Evolutionary conservation across 2,113 vertebrate species (phyloP), one percentile per base, ranked within the genome.

Genomic region (Oreochromis niloticus): DNA sequence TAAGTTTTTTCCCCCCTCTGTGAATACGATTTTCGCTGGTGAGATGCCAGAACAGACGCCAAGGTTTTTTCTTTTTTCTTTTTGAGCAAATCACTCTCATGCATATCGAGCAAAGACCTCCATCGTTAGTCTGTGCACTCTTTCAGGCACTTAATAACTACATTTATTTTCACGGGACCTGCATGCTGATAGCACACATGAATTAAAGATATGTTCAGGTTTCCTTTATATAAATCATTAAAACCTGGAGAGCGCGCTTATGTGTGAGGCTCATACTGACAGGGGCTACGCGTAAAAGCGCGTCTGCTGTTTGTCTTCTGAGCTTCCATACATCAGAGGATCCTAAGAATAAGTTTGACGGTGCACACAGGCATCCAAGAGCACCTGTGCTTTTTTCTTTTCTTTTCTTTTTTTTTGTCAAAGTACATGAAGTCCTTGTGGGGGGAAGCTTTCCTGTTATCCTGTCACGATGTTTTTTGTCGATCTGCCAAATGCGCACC

Each of bases 401-500:
- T 19, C 32, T 66, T 66, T 66, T 66, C 9, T 22, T n/a, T 66
- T 87, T 63, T 39, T 39, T 50, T 66, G 78, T 85, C 43, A 46
- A 59, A 88, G 73, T 87, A 89, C 82, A 80, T 6, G 27, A 81
- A 84, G 88, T 87, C 88, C 61, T 81, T 89, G 87, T 68, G 85
- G 85, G 85, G 55, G 6, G 83, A 88, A 89, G 39, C 54, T 46
- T 66, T 79, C 59, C 75, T 81, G 56, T 73, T 19, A 75, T 75
- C 68, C 24, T 75, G 68, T 48, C 83, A 59, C 68, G 63, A 78
- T 87, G 87, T 78, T 84, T 66, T 85, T 87, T 88, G 85, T 91
- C 83, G 19, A 39, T 36, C 10, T 93, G 94, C 92, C 92, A 93
- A 95, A 89, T 83, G 89, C 66, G 80, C 88, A 80, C 88, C 43